A percentile compares a stretch with the other conserved stretches of the same genome.
These are phyloP conservation scores for Astropecten irregularis DNA, from an alignment of 53 echinoderm and acorn worm genomes.

Conservation along the genomic window DNA sequence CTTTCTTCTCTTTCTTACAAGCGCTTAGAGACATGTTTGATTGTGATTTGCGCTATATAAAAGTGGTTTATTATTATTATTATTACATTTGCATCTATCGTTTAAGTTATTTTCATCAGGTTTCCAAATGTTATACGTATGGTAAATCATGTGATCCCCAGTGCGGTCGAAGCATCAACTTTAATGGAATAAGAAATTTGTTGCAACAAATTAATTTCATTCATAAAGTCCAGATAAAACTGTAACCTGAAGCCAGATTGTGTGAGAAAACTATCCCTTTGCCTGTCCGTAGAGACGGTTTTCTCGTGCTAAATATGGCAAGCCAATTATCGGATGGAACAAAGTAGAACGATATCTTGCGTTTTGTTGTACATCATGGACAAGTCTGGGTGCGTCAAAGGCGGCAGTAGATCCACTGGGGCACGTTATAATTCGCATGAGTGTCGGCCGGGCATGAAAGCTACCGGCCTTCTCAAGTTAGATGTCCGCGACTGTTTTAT, in stretches of 20 bases:
- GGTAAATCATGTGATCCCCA: too few species aligned
- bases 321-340: neutral
- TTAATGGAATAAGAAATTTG: neutral
- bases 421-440: neutral
- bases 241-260: neutral
- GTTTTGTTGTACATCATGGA: neutral
- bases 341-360: neutral
- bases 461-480: neutral
- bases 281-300: neutral
- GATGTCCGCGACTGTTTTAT: constrained; percentile 1
- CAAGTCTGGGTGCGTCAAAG: neutral
- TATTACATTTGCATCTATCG: too few species aligned
- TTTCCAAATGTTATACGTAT: too few species aligned
- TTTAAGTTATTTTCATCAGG: too few species aligned
- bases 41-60: too few species aligned
- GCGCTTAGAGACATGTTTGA: too few species aligned
- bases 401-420: neutral
- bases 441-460: neutral
- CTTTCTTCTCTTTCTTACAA: too few species aligned
- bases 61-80: too few species aligned
- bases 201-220: neutral
- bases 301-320: neutral
- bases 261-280: neutral
- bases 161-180: too few species aligned
- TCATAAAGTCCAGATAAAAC: neutral